Evolutionary conservation across 2,797 vertebrate genomes (phyloP).

Genomic region (Hemitrygon akajei): DNA sequence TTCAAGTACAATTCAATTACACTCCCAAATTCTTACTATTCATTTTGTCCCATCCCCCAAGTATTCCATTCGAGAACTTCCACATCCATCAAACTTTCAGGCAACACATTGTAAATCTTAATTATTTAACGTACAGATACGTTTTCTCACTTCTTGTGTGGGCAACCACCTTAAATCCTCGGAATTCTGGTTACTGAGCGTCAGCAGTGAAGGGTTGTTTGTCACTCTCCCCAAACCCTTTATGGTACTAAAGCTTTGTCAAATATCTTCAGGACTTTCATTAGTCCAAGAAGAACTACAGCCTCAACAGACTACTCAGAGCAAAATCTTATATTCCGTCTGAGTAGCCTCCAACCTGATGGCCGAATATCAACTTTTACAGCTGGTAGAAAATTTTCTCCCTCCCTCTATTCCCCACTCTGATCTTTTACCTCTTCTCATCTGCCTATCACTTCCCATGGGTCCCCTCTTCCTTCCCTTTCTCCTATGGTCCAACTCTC

Average conservation of each 20-base stretch:
- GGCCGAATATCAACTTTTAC: too few species aligned
- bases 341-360: too few species aligned
- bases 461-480: too few species aligned
- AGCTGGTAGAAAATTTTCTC: too few species aligned
- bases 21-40: neutral
- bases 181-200: neutral
- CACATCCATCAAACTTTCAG: neutral
- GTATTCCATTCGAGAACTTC: neutral
- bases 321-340: too few species aligned
- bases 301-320: neutral
- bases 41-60: too few species aligned
- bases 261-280: neutral
- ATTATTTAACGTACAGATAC: neutral
- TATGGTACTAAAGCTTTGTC: neutral
- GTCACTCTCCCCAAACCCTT: neutral
- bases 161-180: neutral
- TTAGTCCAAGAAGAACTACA: neutral
- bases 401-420: too few species aligned
- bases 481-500: too few species aligned
- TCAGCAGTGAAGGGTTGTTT: neutral
- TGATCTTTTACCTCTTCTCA: too few species aligned
- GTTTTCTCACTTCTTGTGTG: neutral
- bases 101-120: neutral
- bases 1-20: neutral
- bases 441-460: too few species aligned